A percentile compares a stretch with the other conserved stretches of the same genome.
Evolutionary conservation across 2,888 invertebrate species (phyloP).

Genomic region (Ectemnius cavifrons): DNA sequence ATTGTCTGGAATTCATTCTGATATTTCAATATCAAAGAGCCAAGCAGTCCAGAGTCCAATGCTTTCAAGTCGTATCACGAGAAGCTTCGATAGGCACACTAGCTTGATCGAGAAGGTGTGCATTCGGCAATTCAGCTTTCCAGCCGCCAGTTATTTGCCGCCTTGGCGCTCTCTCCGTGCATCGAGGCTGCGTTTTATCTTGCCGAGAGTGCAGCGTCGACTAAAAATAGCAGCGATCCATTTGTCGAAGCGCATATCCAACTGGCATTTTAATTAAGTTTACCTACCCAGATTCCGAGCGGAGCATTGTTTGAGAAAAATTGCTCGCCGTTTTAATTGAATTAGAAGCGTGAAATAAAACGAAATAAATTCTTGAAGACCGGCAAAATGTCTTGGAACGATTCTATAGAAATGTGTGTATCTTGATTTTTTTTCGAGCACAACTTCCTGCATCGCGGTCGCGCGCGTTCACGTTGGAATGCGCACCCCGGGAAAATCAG

Average conservation of each 20-base stretch:
- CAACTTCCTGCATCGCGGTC: not conserved
- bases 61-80: no score
- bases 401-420: no score
- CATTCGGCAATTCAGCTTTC: not conserved
- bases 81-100: no score
- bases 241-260: not conserved
- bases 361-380: no score
- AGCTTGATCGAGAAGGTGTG: no score
- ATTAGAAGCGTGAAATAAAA: no score
- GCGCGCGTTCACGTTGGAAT: conserved; percentile 51
- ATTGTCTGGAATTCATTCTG: no score
- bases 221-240: conserved; percentile 7
- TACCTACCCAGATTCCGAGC: not conserved
- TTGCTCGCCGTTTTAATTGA: no score
- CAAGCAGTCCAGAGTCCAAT: no score
- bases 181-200: conserved; percentile 2
- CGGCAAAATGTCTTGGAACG: no score
- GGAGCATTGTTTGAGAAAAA: not conserved
- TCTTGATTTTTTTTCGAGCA: no score
- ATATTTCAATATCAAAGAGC: no score
- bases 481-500: conserved; percentile 43
- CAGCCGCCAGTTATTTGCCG: not conserved
- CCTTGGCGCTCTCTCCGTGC: not conserved
- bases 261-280: conserved; percentile 4
- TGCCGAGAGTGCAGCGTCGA: not conserved